These are phyloP conservation scores for Diorhabda sublineata DNA, from an alignment of 1,140 invertebrate species.

Conservation along the genomic window DNA sequence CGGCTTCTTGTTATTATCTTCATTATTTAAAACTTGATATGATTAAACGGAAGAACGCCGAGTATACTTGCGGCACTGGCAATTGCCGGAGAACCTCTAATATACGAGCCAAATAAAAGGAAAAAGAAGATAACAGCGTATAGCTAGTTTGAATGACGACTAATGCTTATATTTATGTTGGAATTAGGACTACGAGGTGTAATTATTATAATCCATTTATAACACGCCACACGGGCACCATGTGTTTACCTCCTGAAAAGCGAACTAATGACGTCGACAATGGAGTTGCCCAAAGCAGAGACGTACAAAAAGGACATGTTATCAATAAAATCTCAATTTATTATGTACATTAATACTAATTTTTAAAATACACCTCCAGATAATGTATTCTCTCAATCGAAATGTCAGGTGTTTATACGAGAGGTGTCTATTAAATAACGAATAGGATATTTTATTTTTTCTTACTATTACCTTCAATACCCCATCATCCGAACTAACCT, in stretches of 20 bases:
- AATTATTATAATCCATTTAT: conserved; percentile 3
- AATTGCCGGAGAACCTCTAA: background rate
- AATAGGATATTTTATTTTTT: no score
- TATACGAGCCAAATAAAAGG: conserved; percentile 2
- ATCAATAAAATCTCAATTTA: background rate
- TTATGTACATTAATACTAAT: no score
- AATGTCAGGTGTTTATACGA: no score
- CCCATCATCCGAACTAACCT: no score
- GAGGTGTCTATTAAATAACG: no score
- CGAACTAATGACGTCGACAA: background rate
- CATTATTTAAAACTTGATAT: no score
- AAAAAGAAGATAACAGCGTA: background rate
- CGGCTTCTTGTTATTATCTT: no score
- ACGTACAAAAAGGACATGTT: background rate
- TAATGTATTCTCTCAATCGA: no score
- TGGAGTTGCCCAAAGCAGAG: background rate
- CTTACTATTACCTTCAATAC: no score
- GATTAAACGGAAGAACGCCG: no score
- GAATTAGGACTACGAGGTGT: background rate
- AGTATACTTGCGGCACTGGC: background rate
- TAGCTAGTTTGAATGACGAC: background rate
- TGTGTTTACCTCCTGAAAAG: conserved; percentile 1
- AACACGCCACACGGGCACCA: conserved; percentile 1
- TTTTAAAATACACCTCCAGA: no score
- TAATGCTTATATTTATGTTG: conserved; percentile 3